phyloP scores from a whole-genome alignment of 2,888 invertebrate genomes.

The Chrysopilus asiliformis region DNA sequence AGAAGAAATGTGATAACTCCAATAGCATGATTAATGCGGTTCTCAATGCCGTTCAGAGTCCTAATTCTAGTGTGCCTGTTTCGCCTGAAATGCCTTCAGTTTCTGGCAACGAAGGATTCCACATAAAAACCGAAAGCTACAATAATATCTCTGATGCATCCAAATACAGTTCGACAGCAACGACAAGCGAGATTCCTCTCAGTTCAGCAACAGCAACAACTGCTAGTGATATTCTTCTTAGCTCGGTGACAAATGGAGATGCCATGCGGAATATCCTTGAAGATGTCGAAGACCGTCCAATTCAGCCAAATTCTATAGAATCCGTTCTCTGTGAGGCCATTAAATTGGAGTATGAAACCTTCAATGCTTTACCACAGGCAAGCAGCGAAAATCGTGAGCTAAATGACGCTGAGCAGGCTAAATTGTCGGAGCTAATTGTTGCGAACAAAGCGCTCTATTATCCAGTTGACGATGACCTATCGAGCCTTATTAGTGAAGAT shows the following conservation, averaged over 20 bases:
- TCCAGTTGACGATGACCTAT: constrained; percentile 71
- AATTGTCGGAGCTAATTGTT: constrained; percentile 69
- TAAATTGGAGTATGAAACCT: constrained; percentile 68
- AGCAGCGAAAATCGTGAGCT: constrained; percentile 42
- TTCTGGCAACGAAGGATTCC: not conserved
- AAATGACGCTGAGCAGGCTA: constrained; percentile 67
- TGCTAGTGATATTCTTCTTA: not conserved
- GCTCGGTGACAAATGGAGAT: constrained; percentile 8
- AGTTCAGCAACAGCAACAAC: not conserved
- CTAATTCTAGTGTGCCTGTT: not conserved
- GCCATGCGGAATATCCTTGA: constrained; percentile 21
- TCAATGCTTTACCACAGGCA: constrained; percentile 45
- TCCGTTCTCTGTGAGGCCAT: constrained; percentile 79
- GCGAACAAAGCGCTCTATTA: constrained; percentile 75
- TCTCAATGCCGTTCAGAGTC: constrained; percentile 7
- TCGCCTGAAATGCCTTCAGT: constrained; percentile 2
- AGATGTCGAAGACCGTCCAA: constrained; percentile 33
- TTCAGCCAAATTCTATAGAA: constrained; percentile 60
- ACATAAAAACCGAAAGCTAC: too few relatives aligned
- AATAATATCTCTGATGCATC: too few relatives aligned
- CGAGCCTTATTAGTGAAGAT: constrained; percentile 51
- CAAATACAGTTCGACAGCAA: not conserved
- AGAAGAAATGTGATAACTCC: not conserved
- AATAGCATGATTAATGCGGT: constrained; percentile 15
- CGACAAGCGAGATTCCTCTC: not conserved